Percentiles rank a stretch among this genome's conserved stretches.
Conservation (phyloP, 1,140 invertebrate species). For the Trachelipus rathkii region DNA sequence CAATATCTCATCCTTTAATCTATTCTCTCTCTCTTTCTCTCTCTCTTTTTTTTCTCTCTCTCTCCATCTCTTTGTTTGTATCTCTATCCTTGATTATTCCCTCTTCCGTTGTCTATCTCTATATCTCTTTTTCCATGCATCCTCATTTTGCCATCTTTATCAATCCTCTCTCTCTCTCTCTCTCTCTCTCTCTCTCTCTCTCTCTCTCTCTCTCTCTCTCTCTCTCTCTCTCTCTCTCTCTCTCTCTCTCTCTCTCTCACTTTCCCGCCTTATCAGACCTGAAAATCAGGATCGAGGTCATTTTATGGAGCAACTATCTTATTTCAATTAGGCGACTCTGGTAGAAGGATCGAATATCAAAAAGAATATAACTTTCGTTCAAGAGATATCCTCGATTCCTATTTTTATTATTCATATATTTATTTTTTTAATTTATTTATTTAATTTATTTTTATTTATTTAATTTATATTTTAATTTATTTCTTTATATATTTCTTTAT, state of each 20-base stretch:
- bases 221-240: not conserved
- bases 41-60: not conserved
- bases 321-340: too few relatives aligned
- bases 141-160: not conserved
- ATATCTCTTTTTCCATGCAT: not conserved
- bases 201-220: constrained; percentile 11
- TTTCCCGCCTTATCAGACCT: too few relatives aligned
- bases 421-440: too few relatives aligned
- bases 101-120: not conserved
- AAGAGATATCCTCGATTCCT: too few relatives aligned
- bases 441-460: too few relatives aligned
- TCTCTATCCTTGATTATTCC: not conserved
- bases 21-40: not conserved
- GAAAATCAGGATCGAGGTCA: too few relatives aligned
- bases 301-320: too few relatives aligned
- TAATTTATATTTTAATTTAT: too few relatives aligned
- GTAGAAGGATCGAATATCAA: too few relatives aligned
- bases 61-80: not conserved
- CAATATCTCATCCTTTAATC: not conserved
- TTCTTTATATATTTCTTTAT: too few relatives aligned
- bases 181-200: not conserved
- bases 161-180: not conserved
- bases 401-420: too few relatives aligned
- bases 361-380: too few relatives aligned
- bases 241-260: constrained; percentile 1